phyloP scores from a whole-genome alignment of 2,113 vertebrate genomes.

The Okapia johnstoni region DNA sequence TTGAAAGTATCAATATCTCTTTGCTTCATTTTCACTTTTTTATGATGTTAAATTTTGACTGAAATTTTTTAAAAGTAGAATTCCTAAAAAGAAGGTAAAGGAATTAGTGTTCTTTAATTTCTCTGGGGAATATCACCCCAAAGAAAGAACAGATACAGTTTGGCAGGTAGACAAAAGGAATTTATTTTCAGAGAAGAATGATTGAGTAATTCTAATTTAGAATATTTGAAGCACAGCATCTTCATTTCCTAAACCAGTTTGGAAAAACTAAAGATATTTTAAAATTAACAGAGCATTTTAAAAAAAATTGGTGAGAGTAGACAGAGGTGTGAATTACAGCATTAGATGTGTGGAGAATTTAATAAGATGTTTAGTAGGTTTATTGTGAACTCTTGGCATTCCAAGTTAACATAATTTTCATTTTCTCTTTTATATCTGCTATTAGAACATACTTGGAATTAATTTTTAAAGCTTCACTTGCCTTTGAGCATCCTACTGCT shows the following conservation, averaged over 20 bases:
- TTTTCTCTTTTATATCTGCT: constrained; percentile 21
- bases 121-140: not conserved
- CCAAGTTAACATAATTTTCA: constrained; percentile 50
- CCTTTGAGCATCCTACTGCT: not conserved
- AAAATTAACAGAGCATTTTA: not conserved
- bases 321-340: constrained; percentile 33
- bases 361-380: constrained; percentile 42
- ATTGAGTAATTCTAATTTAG: constrained; percentile 52
- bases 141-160: constrained; percentile 29
- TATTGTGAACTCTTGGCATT: constrained; percentile 41
- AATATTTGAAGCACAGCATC: not conserved
- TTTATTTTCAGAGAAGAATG: constrained; percentile 38
- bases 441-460: constrained; percentile 45
- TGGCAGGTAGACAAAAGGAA: constrained; percentile 21
- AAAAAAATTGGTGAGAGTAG: constrained; percentile 6
- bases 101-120: constrained; percentile 36
- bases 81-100: not conserved
- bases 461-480: constrained; percentile 43
- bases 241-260: constrained; percentile 24
- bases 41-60: not conserved
- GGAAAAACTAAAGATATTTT: constrained; percentile 18
- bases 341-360: constrained; percentile 42
- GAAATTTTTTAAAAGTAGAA: constrained; percentile 24
- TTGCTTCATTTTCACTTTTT: constrained; percentile 2
- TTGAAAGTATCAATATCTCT: not conserved